A percentile compares a stretch with the other conserved stretches of the same genome.
These are phyloP conservation scores for Scaptomyza pallida DNA, from an alignment of 1,140 invertebrate species.

Conservation along the genomic window DNA sequence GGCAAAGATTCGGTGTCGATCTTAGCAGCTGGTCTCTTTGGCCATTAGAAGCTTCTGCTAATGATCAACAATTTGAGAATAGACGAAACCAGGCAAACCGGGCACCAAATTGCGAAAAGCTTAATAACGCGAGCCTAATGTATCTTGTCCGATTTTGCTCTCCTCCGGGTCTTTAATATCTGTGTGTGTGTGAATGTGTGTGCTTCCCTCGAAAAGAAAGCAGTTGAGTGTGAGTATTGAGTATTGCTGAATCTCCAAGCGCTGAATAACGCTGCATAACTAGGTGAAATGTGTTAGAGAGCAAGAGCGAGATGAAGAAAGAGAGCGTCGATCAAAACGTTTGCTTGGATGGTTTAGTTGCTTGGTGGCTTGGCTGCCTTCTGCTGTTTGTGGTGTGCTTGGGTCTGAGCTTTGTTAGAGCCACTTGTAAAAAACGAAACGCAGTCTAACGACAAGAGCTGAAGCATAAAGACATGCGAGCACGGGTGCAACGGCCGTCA, in stretches of 20 bases:
- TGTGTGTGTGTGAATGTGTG: no score
- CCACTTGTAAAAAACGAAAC: slow-evolving; percentile 58
- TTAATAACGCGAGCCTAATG: slow-evolving; percentile 67
- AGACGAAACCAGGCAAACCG: slow-evolving; percentile 33
- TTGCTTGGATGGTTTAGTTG: slow-evolving; percentile 12
- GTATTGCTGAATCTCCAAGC: slow-evolving; percentile 50
- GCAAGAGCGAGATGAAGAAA: slow-evolving; percentile 18
- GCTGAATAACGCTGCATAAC: slow-evolving; percentile 60
- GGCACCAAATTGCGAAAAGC: slow-evolving; percentile 52
- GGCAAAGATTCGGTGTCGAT: slow-evolving; percentile 23
- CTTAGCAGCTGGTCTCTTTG: slow-evolving; percentile 32
- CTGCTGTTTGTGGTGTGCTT: neutral
- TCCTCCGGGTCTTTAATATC: slow-evolving; percentile 7
- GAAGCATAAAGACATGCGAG: slow-evolving; percentile 79
- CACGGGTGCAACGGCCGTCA: slow-evolving; percentile 80
- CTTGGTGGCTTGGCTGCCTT: slow-evolving; percentile 21
- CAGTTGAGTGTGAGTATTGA: slow-evolving; percentile 8
- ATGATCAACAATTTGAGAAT: slow-evolving; percentile 62
- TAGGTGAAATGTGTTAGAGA: slow-evolving; percentile 36
- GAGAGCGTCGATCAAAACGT: slow-evolving; percentile 30
- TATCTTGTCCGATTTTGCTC: slow-evolving; percentile 33
- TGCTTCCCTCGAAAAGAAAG: slow-evolving; percentile 35
- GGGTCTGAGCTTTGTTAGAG: slow-evolving; percentile 47
- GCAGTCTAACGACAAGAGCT: slow-evolving; percentile 79
- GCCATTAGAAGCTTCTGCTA: slow-evolving; percentile 63